A percentile compares a stretch with the other conserved stretches of the same genome.
These are phyloP conservation scores for Tarsius wallacei DNA, from an alignment of 2,797 vertebrate genomes.

Conservation along the genomic window DNA sequence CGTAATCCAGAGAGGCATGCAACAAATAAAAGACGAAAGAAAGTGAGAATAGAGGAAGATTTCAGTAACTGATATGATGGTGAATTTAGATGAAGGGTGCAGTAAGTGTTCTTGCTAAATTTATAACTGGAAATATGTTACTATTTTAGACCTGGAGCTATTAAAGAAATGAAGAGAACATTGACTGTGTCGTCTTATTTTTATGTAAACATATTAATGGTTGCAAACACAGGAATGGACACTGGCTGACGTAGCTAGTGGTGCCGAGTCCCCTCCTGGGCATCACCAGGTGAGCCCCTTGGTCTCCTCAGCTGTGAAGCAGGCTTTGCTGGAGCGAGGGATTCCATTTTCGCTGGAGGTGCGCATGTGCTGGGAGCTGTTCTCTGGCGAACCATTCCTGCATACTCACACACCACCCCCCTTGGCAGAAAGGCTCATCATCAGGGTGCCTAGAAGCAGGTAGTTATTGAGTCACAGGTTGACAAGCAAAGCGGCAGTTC, in stretches of 20 bases:
- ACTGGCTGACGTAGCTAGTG: rapidly evolving
- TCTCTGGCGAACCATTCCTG: too few relatives aligned
- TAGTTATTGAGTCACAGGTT: neutral
- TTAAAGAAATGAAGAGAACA: rapidly evolving
- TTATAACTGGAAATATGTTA: rapidly evolving
- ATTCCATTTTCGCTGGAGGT: rapidly evolving
- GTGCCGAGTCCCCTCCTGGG: neutral
- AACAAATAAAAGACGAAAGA: rapidly evolving
- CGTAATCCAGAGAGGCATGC: rapidly evolving
- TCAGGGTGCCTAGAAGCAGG: neutral
- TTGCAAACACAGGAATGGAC: rapidly evolving
- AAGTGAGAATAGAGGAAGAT: neutral
- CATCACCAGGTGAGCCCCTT: too few relatives aligned
- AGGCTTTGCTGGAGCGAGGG: rapidly evolving
- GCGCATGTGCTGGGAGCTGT: rapidly evolving
- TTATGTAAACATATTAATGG: neutral
- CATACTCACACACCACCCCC: too few relatives aligned
- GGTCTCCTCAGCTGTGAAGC: neutral
- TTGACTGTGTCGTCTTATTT: rapidly evolving
- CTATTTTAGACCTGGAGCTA: too few relatives aligned
- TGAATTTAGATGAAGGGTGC: rapidly evolving
- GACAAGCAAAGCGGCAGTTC: neutral
- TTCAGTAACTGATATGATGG: rapidly evolving
- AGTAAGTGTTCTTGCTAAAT: rapidly evolving
- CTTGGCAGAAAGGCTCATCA: too few relatives aligned